Percentiles rank a stretch among this genome's conserved stretches.
Conservation (phyloP, 2,113 vertebrate species). For the Callocephalon fimbriatum region DNA sequence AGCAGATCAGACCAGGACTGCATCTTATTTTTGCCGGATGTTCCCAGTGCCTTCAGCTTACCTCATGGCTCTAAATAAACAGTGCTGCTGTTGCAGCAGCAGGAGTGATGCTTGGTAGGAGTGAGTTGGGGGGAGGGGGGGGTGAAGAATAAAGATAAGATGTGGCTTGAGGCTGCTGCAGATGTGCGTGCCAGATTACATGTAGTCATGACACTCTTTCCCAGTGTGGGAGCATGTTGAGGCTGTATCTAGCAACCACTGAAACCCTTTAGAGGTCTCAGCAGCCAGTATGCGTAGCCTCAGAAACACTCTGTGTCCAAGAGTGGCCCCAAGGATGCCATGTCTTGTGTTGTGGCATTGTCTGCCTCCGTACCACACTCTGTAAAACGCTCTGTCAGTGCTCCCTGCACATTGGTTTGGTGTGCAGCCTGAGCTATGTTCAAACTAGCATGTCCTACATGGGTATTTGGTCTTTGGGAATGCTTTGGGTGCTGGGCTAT, state of each 20-base stretch:
- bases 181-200: background rate
- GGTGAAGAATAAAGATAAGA: background rate
- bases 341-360: accelerated
- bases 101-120: background rate
- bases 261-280: background rate
- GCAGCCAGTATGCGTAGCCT: accelerated
- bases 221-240: background rate
- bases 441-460: accelerated
- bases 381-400: background rate
- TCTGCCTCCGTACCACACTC: background rate
- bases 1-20: background rate
- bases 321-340: accelerated
- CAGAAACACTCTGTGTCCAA: background rate
- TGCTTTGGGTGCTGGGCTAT: background rate
- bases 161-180: accelerated
- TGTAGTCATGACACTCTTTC: accelerated
- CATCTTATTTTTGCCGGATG: background rate
- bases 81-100: background rate
- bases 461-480: background rate
- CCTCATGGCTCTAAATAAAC: background rate
- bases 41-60: accelerated
- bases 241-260: background rate
- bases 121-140: accelerated
- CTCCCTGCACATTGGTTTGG: background rate
- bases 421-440: background rate